Evolutionary conservation across 2,888 invertebrate genomes (phyloP), one percentile per base, ranked within the genome.

Genomic region (Oeneis ivallda): DNA sequence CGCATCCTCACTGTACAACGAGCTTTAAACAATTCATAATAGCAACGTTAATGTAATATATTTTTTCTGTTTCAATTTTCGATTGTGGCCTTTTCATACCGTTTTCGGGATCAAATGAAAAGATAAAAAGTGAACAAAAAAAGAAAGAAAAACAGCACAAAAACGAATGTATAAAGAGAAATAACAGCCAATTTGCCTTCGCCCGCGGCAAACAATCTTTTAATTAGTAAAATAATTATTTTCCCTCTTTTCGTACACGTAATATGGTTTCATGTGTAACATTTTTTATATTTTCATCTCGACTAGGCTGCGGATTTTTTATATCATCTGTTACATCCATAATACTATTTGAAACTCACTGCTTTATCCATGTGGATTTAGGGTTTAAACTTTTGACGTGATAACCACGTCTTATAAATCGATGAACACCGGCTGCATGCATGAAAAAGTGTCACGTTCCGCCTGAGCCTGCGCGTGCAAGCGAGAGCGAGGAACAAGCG

Each of bases 141-240:
- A 19, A 49, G 19, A 5, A 37, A 26, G 26, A 5, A 60, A 60
- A 49, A 37, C 34, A 34, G 9, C 17, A 19, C 17, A 37, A 45
- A 49, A 10, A 41, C 10, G 47, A 17, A 19, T 41, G 41, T 56
- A 60, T 37, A 26, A 60, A 19, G 45, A 10, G 32, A 26, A 34
- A 49, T 47, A 59, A 60, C 60, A 60, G 49, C 13, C 60, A 39
- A 60, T 60, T 60, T 50, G 37, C 19, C 13, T 34, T 9, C 1
- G 34, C 61, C 57, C 43, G 56, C n/a, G 61, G 61, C 65, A 37
- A 50, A 47, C 43, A n/a, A 60, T 49, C 39, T 65, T 62, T 65
- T 65, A 65, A 65, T 65, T 65, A 65, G 61, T 15, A 19, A 50
- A 65, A 64, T 60, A 62, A 62, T 65, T 54, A 52, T 43, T 57